Base-by-base conservation (phyloP, 23 tunicate species). In the Trididemnum clinides region DNA sequence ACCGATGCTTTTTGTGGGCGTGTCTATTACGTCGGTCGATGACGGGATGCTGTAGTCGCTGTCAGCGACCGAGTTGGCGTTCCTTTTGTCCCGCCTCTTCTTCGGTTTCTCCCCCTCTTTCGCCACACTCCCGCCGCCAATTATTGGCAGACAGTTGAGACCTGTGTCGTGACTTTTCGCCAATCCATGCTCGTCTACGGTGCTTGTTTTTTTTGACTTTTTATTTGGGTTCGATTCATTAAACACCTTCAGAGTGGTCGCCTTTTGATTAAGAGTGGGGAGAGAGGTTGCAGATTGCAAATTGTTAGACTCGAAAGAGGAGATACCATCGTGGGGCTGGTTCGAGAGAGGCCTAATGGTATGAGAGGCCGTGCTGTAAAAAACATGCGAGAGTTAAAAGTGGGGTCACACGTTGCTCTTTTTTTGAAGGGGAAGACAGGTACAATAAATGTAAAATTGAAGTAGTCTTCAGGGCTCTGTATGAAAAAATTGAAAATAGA, bases 221-320 rank as follows among this genome's bases (percentile, higher is more conserved):
- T n/a, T n/a, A n/a, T n/a, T n/a, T n/a, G n/a, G n/a, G n/a, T n/a
- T n/a, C n/a, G n/a, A n/a, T n/a, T n/a, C n/a, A n/a, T n/a, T n/a
- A n/a, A n/a, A n/a, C n/a, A n/a, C n/a, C n/a, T n/a, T n/a, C n/a
- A n/a, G n/a, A n/a, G n/a, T n/a, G n/a, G 51, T 32, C 33, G 22
- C 44, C 80, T 22, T 34, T 28, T 90, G 78, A 64, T 63, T 78
- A 3, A 90, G 78, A 35, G 71, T 29, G 18, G 95, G 95, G 64
- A 90, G 33, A 12, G 95, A 90, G 64, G 85, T 85, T 19, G 95
- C 95, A 30, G 88, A 62, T 70, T 90, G 89, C 27, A 90, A 37
- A 28, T 79, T 71, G 33, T 89, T 89, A 18, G 95, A 85, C 31
- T 87, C 86, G 10, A 28, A 22, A 7, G 72, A 72, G 2, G 85